A percentile compares a stretch with the other conserved stretches of the same genome.
phyloP scores from a whole-genome alignment of 2,797 vertebrate genomes.

The Buceros bicornis region DNA sequence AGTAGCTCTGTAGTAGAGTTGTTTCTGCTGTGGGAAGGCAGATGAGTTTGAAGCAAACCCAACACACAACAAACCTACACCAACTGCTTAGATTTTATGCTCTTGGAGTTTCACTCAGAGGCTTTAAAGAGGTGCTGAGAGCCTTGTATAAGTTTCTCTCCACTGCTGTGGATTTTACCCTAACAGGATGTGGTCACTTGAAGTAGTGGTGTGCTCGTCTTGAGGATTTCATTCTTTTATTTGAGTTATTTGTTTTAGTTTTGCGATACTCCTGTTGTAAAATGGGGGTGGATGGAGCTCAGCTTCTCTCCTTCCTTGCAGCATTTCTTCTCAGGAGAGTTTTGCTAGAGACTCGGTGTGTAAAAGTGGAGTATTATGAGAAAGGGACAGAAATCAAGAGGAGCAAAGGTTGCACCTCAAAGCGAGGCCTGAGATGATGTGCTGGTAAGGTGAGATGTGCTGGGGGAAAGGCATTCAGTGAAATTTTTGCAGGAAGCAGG shows the following conservation, averaged over 20 bases:
- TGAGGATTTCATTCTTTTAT: constrained; percentile 24
- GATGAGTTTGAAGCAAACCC: neutral
- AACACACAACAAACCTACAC: neutral
- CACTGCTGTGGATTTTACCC: constrained; percentile 19
- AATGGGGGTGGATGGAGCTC: too few species aligned
- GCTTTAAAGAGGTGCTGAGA: constrained; percentile 22
- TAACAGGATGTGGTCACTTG: constrained; percentile 59
- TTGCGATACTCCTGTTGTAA: neutral
- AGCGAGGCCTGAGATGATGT: neutral
- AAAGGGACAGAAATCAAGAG: neutral
- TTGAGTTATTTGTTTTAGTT: neutral
- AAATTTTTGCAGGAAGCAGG: neutral
- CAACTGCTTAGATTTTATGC: neutral
- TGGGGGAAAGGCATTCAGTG: neutral
- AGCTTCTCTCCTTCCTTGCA: neutral
- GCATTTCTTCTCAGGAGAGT: neutral
- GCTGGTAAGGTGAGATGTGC: neutral
- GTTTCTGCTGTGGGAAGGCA: neutral
- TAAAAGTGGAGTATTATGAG: neutral
- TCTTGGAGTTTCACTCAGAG: neutral
- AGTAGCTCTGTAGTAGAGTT: neutral
- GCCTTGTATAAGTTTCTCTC: neutral
- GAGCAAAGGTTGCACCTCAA: neutral
- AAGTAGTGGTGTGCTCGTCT: neutral
- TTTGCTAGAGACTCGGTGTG: neutral